Evolutionary conservation across 2,797 vertebrate species (phyloP).

Genomic region (Lacerta agilis): DNA sequence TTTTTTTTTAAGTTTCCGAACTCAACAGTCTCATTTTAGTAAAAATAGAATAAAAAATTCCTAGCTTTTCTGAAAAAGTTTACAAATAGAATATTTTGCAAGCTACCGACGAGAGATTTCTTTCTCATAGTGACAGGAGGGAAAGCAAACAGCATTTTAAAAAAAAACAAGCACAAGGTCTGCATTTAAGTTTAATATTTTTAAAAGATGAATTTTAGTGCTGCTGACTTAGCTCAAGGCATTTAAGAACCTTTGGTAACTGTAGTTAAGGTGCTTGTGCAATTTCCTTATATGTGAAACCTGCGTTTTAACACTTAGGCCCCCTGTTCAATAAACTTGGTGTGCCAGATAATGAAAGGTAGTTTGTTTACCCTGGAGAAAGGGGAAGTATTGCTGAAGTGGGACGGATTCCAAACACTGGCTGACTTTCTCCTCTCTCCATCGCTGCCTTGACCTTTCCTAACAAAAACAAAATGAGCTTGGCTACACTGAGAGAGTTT

Average conservation of each 20-base stretch:
- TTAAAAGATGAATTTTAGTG: conserved; percentile 6
- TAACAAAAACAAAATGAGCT: conserved; percentile 67
- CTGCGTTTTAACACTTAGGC: conserved; percentile 14
- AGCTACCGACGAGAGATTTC: conserved; percentile 28
- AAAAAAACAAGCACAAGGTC: conserved; percentile 21
- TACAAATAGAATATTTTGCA: conserved; percentile 56
- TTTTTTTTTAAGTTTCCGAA: no score
- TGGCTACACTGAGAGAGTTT: conserved; percentile 34
- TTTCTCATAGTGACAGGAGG: conserved; percentile 46
- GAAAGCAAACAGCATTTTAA: conserved; percentile 50
- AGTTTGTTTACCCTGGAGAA: conserved; percentile 44
- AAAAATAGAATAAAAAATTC: conserved; percentile 16
- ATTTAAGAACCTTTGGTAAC: conserved; percentile 3
- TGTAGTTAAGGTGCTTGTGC: conserved; percentile 35
- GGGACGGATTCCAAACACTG: conserved; percentile 65
- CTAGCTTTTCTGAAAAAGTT: conserved; percentile 52
- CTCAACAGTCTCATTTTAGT: conserved; percentile 1
- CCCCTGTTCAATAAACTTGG: conserved; percentile 5
- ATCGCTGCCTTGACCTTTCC: conserved; percentile 69
- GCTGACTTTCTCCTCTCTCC: conserved; percentile 63
- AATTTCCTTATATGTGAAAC: conserved; percentile 41
- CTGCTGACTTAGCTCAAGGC: not conserved
- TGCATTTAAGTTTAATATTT: conserved; percentile 31
- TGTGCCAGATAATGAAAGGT: conserved; percentile 42
- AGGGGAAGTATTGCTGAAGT: conserved; percentile 61